phyloP scores from a whole-genome alignment of 2,888 invertebrate genomes.

The Alsophila aescularia region DNA sequence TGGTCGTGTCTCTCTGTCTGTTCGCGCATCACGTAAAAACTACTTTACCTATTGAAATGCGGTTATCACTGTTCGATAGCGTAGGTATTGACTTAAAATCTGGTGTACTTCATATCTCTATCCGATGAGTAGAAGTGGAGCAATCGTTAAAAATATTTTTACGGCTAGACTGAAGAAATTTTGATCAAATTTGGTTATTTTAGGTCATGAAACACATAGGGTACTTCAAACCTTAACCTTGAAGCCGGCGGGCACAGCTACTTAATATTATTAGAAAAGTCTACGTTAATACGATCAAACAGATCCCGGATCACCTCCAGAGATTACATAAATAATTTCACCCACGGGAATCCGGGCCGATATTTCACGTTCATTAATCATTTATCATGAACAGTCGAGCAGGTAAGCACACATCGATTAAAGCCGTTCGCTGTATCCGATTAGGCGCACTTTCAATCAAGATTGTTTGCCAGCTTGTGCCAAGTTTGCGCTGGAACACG shows the following conservation, averaged over 20 bases:
- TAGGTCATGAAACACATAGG: no score
- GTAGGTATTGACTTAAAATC: no score
- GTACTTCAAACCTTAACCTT: no score
- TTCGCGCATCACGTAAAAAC: no score
- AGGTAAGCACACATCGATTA: slow-evolving; percentile 46
- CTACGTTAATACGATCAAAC: slow-evolving; percentile 1
- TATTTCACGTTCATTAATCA: slow-evolving; percentile 22
- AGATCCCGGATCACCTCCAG: slow-evolving; percentile 7
- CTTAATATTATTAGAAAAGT: background rate
- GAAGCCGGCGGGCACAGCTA: background rate
- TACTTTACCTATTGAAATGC: no score
- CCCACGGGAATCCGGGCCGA: slow-evolving; percentile 20
- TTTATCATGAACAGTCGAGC: slow-evolving; percentile 18
- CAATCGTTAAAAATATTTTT: no score
- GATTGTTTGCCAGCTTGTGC: slow-evolving; percentile 69
- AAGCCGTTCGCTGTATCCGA: slow-evolving; percentile 58
- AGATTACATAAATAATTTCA: slow-evolving; percentile 26
- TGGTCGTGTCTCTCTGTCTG: no score
- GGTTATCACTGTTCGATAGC: no score
- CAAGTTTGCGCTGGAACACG: slow-evolving; percentile 60
- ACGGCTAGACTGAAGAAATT: no score
- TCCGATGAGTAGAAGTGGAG: no score
- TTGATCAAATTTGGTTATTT: no score
- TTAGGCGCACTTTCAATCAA: slow-evolving; percentile 74
- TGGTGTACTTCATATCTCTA: no score